A percentile compares a stretch with the other conserved stretches of the same genome.
Conservation (phyloP, 2,888 invertebrate genomes). For the Perizoma affinitatum region DNA sequence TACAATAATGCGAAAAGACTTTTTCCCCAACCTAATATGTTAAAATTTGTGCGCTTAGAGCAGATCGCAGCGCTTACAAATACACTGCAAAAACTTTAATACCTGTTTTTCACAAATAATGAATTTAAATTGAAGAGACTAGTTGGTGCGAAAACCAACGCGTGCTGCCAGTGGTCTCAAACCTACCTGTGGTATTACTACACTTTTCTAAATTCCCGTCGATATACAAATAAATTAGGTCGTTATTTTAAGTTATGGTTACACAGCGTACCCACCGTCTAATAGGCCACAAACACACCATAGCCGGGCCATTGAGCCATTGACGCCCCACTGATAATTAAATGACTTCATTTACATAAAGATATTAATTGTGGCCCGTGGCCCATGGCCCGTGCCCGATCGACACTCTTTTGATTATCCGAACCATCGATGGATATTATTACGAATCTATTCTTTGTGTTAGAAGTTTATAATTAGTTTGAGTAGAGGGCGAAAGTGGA, state of each 20-base stretch:
- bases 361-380: constrained; percentile 29
- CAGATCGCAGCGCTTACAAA: no score
- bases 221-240: constrained; percentile 49
- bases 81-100: no score
- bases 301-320: constrained; percentile 19
- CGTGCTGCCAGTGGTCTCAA: no score
- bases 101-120: no score
- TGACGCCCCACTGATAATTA: constrained; percentile 48
- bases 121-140: no score
- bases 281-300: constrained; percentile 25
- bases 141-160: no score
- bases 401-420: constrained; percentile 13
- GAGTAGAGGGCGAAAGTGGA: no score
- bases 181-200: not conserved
- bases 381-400: constrained; percentile 24
- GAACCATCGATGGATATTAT: constrained; percentile 15
- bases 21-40: no score
- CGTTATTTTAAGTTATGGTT: constrained; percentile 48
- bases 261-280: constrained; percentile 34
- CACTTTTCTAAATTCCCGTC: constrained; percentile 21
- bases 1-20: no score
- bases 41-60: no score
- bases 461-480: constrained; percentile 10
- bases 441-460: not conserved
- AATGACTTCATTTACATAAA: constrained; percentile 50